Base-by-base conservation (phyloP, 2,797 vertebrate species). In the Gambelia wislizenii region DNA sequence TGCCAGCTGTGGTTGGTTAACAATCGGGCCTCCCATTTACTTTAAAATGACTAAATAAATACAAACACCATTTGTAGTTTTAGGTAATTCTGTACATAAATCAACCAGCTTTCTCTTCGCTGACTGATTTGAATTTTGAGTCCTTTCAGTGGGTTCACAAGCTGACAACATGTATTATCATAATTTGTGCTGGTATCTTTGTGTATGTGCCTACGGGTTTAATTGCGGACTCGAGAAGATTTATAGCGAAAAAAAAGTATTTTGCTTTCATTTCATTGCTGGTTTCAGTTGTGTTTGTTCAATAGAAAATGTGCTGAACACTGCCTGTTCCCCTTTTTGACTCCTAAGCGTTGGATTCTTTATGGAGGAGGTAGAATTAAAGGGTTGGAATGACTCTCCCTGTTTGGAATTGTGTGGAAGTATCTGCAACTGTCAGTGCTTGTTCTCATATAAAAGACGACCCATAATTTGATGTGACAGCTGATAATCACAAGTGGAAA, bases 1-100 rank as follows among this genome's bases (percentile, higher is more conserved):
- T 20, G 39, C 44, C 59, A 91, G 87, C 87, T 0, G 0, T 1
- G 76, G 44, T 8, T 20, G 82, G 20, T 83, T 89, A n/a, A 33
- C 39, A 1, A n/a, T 0, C 27, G 70, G 59, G n/a, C 18, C 27
- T 16, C 39, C 52, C 27, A 3, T 3, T 79, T 27, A 20, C 59
- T 89, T 83, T 56, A 86, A 61, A 80, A 83, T 74, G 69, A 52
- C 70, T 33, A 75, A 54, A 33, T 47, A 49, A 39, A 76, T 44
- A 9, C 20, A 16, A 54, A 30, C 10, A 6, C 10, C 59, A 47
- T 33, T 36, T 42, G 64, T 27, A 16, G 33, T n/a, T 52, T 77
- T 42, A 52, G 61, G 14, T n/a, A 27, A 47, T 5, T 16, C 70
- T 76, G 70, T 69, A n/a, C 25, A 25, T 67, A 39, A 20, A 6